These are phyloP conservation scores for Capitulum mitella DNA, from an alignment of 2,888 invertebrate genomes.

Conservation along the genomic window DNA sequence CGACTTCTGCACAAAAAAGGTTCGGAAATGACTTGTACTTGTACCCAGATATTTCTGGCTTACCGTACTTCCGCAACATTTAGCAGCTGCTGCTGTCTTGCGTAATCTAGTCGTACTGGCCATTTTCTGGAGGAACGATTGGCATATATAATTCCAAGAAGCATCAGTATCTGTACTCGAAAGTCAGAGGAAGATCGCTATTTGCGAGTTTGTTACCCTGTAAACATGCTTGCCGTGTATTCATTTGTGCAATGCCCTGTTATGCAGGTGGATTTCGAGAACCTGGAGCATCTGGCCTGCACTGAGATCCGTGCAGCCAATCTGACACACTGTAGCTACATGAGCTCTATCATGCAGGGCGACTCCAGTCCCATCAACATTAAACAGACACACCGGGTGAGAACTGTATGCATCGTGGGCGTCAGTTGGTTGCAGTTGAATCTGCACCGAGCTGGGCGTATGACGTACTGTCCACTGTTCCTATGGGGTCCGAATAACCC, in stretches of 20 bases:
- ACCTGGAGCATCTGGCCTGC: slow-evolving; percentile 86
- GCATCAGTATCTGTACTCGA: too few relatives aligned
- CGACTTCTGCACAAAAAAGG: slow-evolving; percentile 78
- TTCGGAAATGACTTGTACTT: too few relatives aligned
- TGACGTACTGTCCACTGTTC: not conserved
- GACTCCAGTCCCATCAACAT: slow-evolving; percentile 65
- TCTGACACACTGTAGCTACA: slow-evolving; percentile 81
- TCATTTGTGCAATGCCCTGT: too few relatives aligned
- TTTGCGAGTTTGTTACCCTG: too few relatives aligned
- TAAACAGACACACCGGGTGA: slow-evolving; percentile 68
- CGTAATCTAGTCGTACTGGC: too few relatives aligned
- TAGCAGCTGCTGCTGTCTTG: too few relatives aligned
- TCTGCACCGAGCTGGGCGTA: not conserved
- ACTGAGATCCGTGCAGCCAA: slow-evolving; percentile 93
- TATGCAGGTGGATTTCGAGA: slow-evolving; percentile 68
- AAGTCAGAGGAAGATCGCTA: too few relatives aligned
- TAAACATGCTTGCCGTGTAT: too few relatives aligned
- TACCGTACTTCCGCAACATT: too few relatives aligned
- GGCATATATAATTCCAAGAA: too few relatives aligned
- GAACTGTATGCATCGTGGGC: slow-evolving; percentile 22
- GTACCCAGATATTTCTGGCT: too few relatives aligned
- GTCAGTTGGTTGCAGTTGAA: not conserved
- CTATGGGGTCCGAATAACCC: not conserved
- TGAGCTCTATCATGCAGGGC: slow-evolving; percentile 69
- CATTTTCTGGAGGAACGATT: too few relatives aligned